A percentile compares a stretch with the other conserved stretches of the same genome.
These are phyloP conservation scores for Genyomyrus donnyi DNA, from an alignment of 2,113 vertebrate genomes.

Conservation along the genomic window DNA sequence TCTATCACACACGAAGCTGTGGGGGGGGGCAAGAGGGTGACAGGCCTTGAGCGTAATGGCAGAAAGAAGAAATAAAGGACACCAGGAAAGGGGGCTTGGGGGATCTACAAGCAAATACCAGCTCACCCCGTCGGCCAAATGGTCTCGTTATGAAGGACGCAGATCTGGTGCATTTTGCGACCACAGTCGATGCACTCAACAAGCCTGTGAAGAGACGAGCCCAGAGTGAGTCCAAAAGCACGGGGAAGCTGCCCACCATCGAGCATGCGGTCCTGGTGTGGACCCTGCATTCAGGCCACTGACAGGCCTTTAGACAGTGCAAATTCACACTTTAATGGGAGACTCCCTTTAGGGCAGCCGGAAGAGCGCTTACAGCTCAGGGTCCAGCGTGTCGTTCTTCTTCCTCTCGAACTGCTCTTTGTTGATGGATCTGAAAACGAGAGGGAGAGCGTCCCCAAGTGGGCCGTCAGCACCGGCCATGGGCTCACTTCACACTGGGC, in stretches of 20 bases:
- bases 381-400: slow-evolving; percentile 96
- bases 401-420: slow-evolving; percentile 98
- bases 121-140: slow-evolving; percentile 92
- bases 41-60: not conserved
- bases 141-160: slow-evolving; percentile 89
- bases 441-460: not conserved
- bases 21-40: not conserved
- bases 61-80: not conserved
- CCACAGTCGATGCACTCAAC: slow-evolving; percentile 97
- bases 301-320: not conserved
- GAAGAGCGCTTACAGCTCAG: slow-evolving; percentile 80
- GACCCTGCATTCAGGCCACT: not conserved
- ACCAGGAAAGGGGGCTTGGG: not conserved
- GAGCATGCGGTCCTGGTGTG: not conserved
- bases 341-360: not conserved
- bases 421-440: slow-evolving; percentile 79
- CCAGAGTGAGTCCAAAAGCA: not conserved
- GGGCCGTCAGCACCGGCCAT: not conserved
- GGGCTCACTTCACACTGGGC: not conserved
- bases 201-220: slow-evolving; percentile 62
- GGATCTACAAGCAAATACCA: not conserved
- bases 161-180: slow-evolving; percentile 97
- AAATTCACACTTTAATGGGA: not conserved
- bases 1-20: slow-evolving; percentile 84
- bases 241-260: not conserved